Base-by-base conservation (phyloP, 2,113 vertebrate genomes). In the Zosterops pallidus region DNA sequence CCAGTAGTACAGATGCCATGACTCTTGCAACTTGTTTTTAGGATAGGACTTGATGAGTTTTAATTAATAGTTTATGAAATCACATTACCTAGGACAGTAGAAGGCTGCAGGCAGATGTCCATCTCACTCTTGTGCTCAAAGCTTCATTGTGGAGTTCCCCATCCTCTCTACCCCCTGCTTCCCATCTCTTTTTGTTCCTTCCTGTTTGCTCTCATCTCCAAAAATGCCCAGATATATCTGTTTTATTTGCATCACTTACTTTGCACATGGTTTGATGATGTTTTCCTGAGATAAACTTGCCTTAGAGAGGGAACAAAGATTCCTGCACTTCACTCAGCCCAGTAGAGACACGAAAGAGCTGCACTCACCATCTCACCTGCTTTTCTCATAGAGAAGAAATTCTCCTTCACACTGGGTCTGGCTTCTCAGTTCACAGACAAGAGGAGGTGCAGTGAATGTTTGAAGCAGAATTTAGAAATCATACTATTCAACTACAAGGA, bases 321-420 rank as follows among this genome's bases (percentile, higher is more conserved):
- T 85, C 46, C 20, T 71, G 42, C 12, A 5, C 31, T 52, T 88
- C 20, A 7, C 15, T 80, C 50, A 44, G 35, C 39, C 12, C 15
- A 33, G 29, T 24, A 18, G 65, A 70, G 39, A 23, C 1, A 0
- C 0, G 3, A 14, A 59, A 59, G 44, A 81, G 24, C 52, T 74
- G 4, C 23, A 8, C 12, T 87, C n/a, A 2, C n/a, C 2, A 1
- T 23, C 22, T 77, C 0, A 0, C 31, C n/a, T 80, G 26, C 8
- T 67, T 86, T 89, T 74, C 56, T 75, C 39, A 29, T 35, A 49
- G 65, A 21, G 26, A 65, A 77, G 0, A 74, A 91, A 86, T 52
- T 89, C 29, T 79, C 23, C 67, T 92, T 83, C 60, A 68, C 20
- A 5, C n/a, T 44, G 26, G 4, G 15, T 52, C 69, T 84, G 77